These are phyloP conservation scores for Mus spicilegus DNA, from an alignment of 2,113 vertebrate species.

Conservation along the genomic window DNA sequence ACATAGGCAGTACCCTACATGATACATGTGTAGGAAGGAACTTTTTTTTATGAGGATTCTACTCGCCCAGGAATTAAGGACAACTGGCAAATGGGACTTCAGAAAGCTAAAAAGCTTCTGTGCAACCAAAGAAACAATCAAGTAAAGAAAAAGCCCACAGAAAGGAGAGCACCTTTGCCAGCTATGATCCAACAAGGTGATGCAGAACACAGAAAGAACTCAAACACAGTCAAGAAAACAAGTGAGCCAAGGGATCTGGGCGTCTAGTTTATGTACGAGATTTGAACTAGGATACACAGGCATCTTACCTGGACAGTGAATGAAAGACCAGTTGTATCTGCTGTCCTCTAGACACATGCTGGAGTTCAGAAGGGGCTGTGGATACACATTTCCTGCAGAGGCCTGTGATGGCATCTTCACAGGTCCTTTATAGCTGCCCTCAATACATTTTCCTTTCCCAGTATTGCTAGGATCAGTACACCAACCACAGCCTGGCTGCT, in stretches of 20 bases:
- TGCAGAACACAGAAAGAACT: not conserved
- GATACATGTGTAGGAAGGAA: not conserved
- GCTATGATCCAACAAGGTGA: not conserved
- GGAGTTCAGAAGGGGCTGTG: conserved; percentile 92
- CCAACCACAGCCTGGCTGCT: conserved; percentile 98
- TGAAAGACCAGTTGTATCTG: conserved; percentile 97
- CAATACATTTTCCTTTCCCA: conserved; percentile 95
- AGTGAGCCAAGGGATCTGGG: not conserved
- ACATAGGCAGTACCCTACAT: not conserved
- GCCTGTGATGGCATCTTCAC: conserved; percentile 89
- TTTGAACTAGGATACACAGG: not conserved
- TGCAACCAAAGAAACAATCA: not conserved
- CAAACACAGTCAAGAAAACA: not conserved
- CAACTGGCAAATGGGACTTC: not conserved
- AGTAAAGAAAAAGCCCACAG: not conserved
- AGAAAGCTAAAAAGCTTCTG: not conserved
- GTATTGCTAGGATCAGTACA: conserved; percentile 98
- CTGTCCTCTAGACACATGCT: conserved; percentile 92
- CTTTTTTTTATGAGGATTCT: not conserved
- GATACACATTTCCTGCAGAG: conserved; percentile 82
- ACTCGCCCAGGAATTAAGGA: not conserved
- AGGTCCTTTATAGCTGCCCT: conserved; percentile 94
- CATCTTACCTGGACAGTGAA: conserved; percentile 95
- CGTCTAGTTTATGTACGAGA: not conserved
- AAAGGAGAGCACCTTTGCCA: not conserved